These are phyloP conservation scores for Dicyrtoma fusca DNA, from an alignment of 2,888 invertebrate species.

Conservation along the genomic window DNA sequence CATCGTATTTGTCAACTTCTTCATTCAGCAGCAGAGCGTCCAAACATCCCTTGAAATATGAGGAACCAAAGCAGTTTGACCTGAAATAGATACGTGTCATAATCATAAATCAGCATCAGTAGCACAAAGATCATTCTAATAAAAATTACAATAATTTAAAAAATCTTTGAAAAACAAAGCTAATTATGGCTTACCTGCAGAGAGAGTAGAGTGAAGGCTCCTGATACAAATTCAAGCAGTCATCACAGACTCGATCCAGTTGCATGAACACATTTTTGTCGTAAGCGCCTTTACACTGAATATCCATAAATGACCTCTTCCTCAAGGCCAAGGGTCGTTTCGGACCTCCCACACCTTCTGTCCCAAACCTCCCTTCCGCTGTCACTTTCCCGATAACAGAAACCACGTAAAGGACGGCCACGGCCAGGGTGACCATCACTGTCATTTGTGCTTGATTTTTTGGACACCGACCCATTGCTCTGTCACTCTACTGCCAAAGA, in stretches of 20 bases:
- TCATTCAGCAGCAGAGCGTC: conserved; percentile 76
- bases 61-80: conserved; percentile 76
- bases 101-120: too few relatives aligned
- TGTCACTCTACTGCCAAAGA: too few relatives aligned
- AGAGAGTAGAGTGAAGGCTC: conserved; percentile 81
- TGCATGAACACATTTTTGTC: conserved; percentile 86
- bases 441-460: too few relatives aligned
- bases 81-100: conserved; percentile 62
- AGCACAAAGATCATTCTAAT: neutral
- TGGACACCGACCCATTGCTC: too few relatives aligned
- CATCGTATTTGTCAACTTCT: conserved; percentile 75
- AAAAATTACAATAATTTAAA: conserved; percentile 1
- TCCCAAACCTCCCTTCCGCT: too few relatives aligned
- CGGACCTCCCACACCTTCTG: conserved; percentile 42
- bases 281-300: conserved; percentile 88
- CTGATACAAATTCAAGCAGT: conserved; percentile 86
- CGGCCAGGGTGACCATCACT: too few relatives aligned
- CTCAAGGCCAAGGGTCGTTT: conserved; percentile 79
- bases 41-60: conserved; percentile 80
- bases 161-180: neutral
- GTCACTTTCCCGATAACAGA: too few relatives aligned
- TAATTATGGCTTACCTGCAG: conserved; percentile 71
- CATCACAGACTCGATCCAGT: conserved; percentile 87
- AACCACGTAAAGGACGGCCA: too few relatives aligned
- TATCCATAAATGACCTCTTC: conserved; percentile 85